phyloP scores from a whole-genome alignment of 1,140 invertebrate species.

The Cydia pomonella region DNA sequence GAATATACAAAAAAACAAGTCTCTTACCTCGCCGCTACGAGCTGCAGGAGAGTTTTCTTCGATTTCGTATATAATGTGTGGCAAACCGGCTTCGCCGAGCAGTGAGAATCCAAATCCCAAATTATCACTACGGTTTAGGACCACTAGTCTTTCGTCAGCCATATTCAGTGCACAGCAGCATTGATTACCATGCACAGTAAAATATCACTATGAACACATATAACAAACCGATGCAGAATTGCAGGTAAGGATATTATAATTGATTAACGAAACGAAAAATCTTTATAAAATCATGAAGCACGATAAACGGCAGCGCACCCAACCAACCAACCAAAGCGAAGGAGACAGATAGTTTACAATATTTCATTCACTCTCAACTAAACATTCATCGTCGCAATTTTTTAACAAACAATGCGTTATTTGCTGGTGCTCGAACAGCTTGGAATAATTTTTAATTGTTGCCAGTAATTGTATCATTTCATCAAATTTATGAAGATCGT shows the following conservation, averaged over 20 bases:
- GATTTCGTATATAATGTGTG: conserved; percentile 95
- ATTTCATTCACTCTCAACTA: conserved; percentile 24
- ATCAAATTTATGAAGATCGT: too few species aligned
- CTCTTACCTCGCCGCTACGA: conserved; percentile 91
- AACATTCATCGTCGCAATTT: neutral
- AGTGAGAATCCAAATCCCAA: conserved; percentile 94
- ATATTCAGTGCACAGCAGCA: conserved; percentile 83
- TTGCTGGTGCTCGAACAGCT: conserved; percentile 11
- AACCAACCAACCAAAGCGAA: conserved; percentile 68
- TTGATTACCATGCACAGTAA: conserved; percentile 69
- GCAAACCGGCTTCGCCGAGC: conserved; percentile 91
- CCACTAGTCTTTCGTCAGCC: conserved; percentile 93
- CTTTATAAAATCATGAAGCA: conserved; percentile 69
- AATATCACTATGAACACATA: conserved; percentile 66
- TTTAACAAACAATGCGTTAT: conserved; percentile 18
- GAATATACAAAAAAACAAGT: conserved; percentile 41
- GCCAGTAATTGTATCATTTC: neutral
- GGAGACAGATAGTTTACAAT: conserved; percentile 44
- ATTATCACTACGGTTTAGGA: conserved; percentile 90
- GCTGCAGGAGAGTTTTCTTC: conserved; percentile 94
- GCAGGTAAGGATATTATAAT: conserved; percentile 51
- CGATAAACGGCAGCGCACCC: conserved; percentile 72
- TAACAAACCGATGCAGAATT: conserved; percentile 51
- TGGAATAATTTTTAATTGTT: neutral
- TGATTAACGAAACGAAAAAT: conserved; percentile 65